Conservation (phyloP, 2,113 vertebrate species). For the Taurulus bubalis region DNA sequence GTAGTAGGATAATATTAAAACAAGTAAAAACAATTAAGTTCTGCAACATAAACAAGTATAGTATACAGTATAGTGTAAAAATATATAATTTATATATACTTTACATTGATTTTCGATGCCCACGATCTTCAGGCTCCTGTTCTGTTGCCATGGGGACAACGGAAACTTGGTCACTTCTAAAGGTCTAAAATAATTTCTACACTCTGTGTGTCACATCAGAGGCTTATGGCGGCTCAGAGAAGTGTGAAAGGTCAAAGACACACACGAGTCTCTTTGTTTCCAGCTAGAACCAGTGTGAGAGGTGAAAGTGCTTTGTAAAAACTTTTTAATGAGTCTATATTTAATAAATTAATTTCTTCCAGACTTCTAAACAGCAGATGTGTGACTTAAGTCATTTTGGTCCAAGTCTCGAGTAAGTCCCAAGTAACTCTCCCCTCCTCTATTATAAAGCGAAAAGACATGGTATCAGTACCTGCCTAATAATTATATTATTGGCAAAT, state of each 20-base stretch:
- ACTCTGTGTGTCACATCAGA: neutral
- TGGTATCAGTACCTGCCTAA: neutral
- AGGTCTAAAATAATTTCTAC: slow-evolving; percentile 7
- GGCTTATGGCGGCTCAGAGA: neutral
- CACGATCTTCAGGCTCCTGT: neutral
- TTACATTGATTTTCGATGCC: neutral
- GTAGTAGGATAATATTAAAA: neutral
- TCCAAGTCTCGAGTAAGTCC: neutral
- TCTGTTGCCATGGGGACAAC: neutral
- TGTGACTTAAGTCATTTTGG: neutral
- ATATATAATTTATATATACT: too few species aligned
- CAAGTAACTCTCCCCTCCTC: neutral
- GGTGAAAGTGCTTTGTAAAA: neutral
- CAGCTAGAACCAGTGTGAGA: neutral
- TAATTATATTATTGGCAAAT: neutral
- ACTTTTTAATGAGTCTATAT: neutral
- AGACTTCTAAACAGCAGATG: neutral
- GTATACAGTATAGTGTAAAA: neutral
- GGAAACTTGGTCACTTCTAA: neutral
- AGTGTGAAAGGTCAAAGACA: neutral
- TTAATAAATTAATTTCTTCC: neutral
- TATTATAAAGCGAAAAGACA: neutral
- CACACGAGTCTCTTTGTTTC: neutral
- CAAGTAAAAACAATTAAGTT: neutral
- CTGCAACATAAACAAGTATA: neutral